Conservation (phyloP, 2,113 vertebrate genomes). For the Prunella himalayana region DNA sequence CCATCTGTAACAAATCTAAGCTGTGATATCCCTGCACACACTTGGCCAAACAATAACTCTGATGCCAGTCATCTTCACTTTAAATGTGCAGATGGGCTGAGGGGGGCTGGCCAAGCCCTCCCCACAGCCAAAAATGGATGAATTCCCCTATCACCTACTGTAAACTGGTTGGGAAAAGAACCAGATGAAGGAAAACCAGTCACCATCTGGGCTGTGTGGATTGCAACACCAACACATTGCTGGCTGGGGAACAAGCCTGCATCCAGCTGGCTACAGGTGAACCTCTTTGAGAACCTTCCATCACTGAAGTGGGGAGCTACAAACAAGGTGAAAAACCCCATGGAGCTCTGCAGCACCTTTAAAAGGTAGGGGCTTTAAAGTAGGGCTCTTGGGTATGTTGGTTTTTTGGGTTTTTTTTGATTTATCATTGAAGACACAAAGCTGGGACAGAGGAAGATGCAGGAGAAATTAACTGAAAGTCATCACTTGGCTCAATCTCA, state of each 20-base stretch:
- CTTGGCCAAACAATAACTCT: slow-evolving; percentile 8
- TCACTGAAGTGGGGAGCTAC: neutral
- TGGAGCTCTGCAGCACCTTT: neutral
- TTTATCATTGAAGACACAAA: neutral
- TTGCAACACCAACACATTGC: fast-evolving
- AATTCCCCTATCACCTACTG: neutral
- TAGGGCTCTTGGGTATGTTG: fast-evolving
- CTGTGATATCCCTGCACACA: neutral
- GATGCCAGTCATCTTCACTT: slow-evolving; percentile 9
- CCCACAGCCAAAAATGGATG: neutral
- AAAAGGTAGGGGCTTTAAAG: neutral
- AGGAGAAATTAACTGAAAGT: neutral
- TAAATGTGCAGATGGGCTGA: neutral
- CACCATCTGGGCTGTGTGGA: neutral
- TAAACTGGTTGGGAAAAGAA: neutral
- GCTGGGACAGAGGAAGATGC: neutral
- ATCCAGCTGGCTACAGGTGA: neutral
- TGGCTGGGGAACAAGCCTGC: neutral
- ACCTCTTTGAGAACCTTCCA: neutral
- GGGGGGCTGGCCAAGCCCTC: neutral
- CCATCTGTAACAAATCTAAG: slow-evolving; percentile 60
- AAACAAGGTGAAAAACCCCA: neutral
- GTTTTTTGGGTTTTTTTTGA: neutral
- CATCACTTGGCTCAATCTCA: neutral
- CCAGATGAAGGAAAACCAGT: neutral